Evolutionary conservation across 2,797 vertebrate species (phyloP).

Genomic region (Mormyrus proboscirostris): DNA sequence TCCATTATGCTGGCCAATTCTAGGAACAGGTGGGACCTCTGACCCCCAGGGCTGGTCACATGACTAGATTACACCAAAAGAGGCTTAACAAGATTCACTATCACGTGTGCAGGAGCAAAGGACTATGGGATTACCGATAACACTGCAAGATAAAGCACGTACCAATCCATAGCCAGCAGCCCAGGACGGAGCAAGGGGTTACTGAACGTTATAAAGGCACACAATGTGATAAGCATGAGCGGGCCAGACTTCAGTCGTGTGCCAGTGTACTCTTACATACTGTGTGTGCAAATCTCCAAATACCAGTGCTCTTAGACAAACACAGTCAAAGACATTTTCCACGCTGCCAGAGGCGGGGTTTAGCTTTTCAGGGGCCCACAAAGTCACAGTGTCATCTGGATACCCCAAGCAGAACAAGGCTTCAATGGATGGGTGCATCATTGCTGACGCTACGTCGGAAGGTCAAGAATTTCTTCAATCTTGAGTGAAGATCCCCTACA

Average conservation of each 20-base stretch:
- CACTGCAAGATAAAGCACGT: background rate
- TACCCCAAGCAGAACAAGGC: background rate
- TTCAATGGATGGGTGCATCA: background rate
- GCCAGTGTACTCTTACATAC: background rate
- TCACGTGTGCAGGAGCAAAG: constrained; percentile 23
- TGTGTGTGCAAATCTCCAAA: background rate
- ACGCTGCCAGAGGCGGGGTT: background rate
- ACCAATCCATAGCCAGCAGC: background rate
- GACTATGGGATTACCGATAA: constrained; percentile 31
- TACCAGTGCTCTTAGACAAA: background rate
- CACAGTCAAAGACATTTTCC: background rate
- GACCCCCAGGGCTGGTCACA: background rate
- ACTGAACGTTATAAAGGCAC: background rate
- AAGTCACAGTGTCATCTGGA: background rate
- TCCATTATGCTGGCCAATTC: background rate
- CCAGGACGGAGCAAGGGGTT: background rate
- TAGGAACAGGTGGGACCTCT: background rate
- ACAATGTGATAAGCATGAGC: background rate
- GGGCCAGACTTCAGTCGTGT: background rate
- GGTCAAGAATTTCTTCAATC: background rate
- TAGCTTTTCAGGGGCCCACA: constrained; percentile 7
- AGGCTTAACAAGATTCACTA: constrained; percentile 23
- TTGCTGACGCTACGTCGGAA: background rate
- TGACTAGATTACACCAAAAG: constrained; percentile 16
- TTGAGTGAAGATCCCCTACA: background rate